Conservation (phyloP, 2,113 vertebrate genomes). For the Labeo rohita region DNA sequence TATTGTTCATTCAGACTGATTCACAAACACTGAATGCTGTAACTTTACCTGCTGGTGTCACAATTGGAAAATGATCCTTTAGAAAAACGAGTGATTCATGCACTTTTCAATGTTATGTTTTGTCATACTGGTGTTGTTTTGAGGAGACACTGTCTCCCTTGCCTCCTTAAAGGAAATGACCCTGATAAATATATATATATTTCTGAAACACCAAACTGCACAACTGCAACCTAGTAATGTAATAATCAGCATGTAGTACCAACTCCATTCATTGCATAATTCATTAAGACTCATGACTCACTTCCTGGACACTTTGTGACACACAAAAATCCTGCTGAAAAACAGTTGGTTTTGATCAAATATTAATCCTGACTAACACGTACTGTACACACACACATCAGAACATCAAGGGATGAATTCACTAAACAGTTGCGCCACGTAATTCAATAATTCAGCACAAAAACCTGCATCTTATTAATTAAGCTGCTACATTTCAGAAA, state of each 20-base stretch:
- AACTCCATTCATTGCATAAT: neutral
- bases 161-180: too few relatives aligned
- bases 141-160: too few relatives aligned
- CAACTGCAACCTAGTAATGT: neutral
- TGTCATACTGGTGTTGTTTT: too few relatives aligned
- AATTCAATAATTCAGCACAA: neutral
- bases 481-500: neutral
- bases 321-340: neutral
- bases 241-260: neutral
- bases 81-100: too few relatives aligned
- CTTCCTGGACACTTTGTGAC: neutral
- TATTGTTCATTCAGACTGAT: too few relatives aligned
- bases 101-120: too few relatives aligned
- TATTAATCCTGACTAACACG: neutral
- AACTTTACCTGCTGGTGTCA: too few relatives aligned
- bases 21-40: too few relatives aligned
- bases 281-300: constrained; percentile 9
- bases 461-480: neutral
- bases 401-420: neutral
- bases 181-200: too few relatives aligned
- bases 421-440: neutral
- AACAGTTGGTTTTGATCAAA: constrained; percentile 18
- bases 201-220: neutral
- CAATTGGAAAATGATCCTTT: too few relatives aligned
- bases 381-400: constrained; percentile 7